Base-by-base conservation (phyloP, 2,113 vertebrate genomes). In the Aldabrachelys gigantea region DNA sequence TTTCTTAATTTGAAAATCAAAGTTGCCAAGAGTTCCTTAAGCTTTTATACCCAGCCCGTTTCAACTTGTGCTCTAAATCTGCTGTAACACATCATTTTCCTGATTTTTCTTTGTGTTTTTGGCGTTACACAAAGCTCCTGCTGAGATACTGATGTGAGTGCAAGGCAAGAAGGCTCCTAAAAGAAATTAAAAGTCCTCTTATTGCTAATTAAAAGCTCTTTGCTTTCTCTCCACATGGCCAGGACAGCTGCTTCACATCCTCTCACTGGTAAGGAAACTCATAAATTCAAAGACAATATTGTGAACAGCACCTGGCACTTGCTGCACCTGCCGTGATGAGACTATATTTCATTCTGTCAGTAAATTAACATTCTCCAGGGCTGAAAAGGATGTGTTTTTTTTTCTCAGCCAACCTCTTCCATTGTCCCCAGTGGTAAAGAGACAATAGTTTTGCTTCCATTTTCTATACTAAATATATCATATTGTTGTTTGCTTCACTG, bases 171-270 rank as follows among this genome's bases (percentile, higher is more conserved):
- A 80, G 8, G 78, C 92, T 97, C 88, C 96, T 98, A 95, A 97
- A 98, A 98, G 97, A 99, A 99, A 99, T 99, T 99, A 99, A 99
- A 98, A 98, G 95, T 98, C 94, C 97, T 98, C 98, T 98, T 98
- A 98, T 98, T 98, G 98, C 98, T 99, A 99, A 99, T 99, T 99
- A 99, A 99, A 99, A 99, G 98, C 98, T 98, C 98, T 99, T 99
- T 99, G 98, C 98, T 99, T 99, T 99, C 98, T 98, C 95, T 98
- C 98, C 98, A 98, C 98, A 98, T 98, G 99, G 98, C 97, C 98
- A 98, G 95, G 98, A 97, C 99, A 99, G 98, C 98, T 99, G 99
- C 97, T 98, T 98, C 97, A 98, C 97, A 97, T 97, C 96, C 97
- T 98, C 97, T 98, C 94, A 96, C 89, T 96, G 98, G 95, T 98